Conservation (phyloP, 1,140 invertebrate species). For the Episyrphus balteatus region DNA sequence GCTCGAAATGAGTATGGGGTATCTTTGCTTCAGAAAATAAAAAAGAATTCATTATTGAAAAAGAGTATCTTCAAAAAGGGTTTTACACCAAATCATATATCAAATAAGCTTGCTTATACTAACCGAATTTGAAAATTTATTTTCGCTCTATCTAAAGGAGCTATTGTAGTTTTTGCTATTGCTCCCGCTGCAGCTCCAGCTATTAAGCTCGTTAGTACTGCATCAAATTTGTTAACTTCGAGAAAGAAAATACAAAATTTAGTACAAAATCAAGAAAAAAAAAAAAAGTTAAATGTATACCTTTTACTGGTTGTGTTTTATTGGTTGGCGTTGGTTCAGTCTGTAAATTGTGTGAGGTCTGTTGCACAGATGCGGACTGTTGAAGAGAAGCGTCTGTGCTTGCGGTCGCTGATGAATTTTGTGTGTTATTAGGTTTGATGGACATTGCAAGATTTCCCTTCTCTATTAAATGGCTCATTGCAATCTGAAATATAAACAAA, state of each 20-base stretch:
- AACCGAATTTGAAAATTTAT: slow-evolving; percentile 91
- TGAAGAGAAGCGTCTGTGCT: slow-evolving; percentile 4
- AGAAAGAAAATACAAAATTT: too few relatives aligned
- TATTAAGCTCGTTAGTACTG: slow-evolving; percentile 56
- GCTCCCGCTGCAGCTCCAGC: slow-evolving; percentile 86
- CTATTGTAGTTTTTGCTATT: slow-evolving; percentile 90
- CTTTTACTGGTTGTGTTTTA: too few relatives aligned
- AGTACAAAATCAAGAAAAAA: too few relatives aligned
- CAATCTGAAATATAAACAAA: slow-evolving; percentile 16
- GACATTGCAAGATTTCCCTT: slow-evolving; percentile 35
- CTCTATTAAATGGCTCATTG: slow-evolving; percentile 35
- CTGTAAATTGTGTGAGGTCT: too few relatives aligned
- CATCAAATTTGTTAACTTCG: slow-evolving; percentile 16
- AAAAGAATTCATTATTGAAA: neutral
- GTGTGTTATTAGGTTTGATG: slow-evolving; percentile 28
- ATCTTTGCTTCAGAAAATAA: slow-evolving; percentile 41
- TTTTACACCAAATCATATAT: too few relatives aligned
- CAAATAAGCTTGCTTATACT: slow-evolving; percentile 11
- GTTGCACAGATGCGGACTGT: too few relatives aligned
- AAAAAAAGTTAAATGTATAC: too few relatives aligned
- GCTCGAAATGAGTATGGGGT: slow-evolving; percentile 66
- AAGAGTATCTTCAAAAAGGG: neutral
- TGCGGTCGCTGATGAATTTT: slow-evolving; percentile 23
- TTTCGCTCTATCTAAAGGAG: slow-evolving; percentile 93
- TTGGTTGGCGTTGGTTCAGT: too few relatives aligned